Conservation (phyloP, 2,797 vertebrate genomes). For the Schizopygopsis malacanthus region DNA sequence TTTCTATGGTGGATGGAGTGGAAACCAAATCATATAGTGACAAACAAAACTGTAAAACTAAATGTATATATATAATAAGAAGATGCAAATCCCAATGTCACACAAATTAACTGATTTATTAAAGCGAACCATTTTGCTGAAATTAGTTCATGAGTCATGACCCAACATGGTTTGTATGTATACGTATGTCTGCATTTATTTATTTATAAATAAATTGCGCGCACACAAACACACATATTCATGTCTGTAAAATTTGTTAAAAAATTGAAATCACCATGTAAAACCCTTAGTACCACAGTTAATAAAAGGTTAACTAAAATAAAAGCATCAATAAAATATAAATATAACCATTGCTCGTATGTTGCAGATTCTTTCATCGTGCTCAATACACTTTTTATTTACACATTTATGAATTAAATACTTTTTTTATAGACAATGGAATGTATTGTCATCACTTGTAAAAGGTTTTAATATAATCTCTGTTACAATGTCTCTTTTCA, state of each 20-base stretch:
- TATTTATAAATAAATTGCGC: neutral
- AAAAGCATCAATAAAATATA: neutral
- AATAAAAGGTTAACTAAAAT: neutral
- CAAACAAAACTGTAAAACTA: neutral
- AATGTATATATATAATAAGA: neutral
- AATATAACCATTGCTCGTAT: neutral
- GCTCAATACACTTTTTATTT: neutral
- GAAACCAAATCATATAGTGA: neutral
- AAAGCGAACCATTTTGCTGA: neutral
- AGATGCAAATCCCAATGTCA: neutral
- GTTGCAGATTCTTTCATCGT: neutral
- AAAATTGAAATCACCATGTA: neutral
- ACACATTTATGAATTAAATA: neutral
- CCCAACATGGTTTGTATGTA: too few species aligned
- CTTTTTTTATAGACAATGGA: neutral
- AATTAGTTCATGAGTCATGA: neutral
- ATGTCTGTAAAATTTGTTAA: neutral
- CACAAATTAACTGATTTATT: neutral
- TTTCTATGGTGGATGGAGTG: neutral
- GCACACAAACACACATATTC: neutral
- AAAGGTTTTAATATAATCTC: neutral
- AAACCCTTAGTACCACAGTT: neutral
- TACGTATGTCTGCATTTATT: neutral
- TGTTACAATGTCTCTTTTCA: neutral
- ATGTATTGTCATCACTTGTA: neutral